Percentiles rank a stretch among this genome's conserved stretches.
Conservation (phyloP, 2,113 vertebrate genomes). For the Toxostoma redivivum region DNA sequence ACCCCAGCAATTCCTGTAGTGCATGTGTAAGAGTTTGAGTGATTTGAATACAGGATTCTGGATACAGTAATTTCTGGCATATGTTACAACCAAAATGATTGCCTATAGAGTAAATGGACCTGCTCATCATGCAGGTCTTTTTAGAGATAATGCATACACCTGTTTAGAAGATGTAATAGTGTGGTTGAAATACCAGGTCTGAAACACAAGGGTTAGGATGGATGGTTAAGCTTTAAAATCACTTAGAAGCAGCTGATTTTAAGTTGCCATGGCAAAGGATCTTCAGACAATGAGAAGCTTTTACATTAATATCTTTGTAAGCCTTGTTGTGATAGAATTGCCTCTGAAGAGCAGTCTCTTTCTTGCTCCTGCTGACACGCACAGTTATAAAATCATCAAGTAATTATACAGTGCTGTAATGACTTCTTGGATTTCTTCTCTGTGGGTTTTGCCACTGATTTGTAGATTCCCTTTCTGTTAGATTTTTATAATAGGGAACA, state of each 20-base stretch:
- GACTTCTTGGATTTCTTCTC: slow-evolving; percentile 51
- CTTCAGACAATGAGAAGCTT: slow-evolving; percentile 70
- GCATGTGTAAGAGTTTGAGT: background rate
- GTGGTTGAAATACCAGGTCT: slow-evolving; percentile 44
- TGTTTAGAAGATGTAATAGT: slow-evolving; percentile 48
- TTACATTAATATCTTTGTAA: slow-evolving; percentile 67
- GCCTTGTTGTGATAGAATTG: slow-evolving; percentile 69
- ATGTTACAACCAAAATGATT: background rate
- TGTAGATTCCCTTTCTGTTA: slow-evolving; percentile 46
- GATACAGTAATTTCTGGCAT: slow-evolving; percentile 34
- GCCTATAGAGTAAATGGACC: slow-evolving; percentile 37
- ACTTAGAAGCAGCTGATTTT: slow-evolving; percentile 67
- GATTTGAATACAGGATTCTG: slow-evolving; percentile 58
- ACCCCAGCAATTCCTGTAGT: background rate
- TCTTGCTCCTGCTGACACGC: slow-evolving; percentile 53
- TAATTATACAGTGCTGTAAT: slow-evolving; percentile 69
- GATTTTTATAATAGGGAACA: slow-evolving; percentile 46
- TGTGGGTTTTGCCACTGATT: slow-evolving; percentile 28
- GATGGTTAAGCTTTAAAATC: slow-evolving; percentile 69
- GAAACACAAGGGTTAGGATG: slow-evolving; percentile 30
- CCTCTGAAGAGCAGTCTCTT: slow-evolving; percentile 59
- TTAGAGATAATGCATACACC: slow-evolving; percentile 40
- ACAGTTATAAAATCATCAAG: slow-evolving; percentile 68
- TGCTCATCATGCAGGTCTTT: slow-evolving; percentile 57
- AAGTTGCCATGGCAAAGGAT: slow-evolving; percentile 78